Evolutionary conservation across 2,113 vertebrate species (phyloP).

Genomic region (human (Homo sapiens)): DNA sequence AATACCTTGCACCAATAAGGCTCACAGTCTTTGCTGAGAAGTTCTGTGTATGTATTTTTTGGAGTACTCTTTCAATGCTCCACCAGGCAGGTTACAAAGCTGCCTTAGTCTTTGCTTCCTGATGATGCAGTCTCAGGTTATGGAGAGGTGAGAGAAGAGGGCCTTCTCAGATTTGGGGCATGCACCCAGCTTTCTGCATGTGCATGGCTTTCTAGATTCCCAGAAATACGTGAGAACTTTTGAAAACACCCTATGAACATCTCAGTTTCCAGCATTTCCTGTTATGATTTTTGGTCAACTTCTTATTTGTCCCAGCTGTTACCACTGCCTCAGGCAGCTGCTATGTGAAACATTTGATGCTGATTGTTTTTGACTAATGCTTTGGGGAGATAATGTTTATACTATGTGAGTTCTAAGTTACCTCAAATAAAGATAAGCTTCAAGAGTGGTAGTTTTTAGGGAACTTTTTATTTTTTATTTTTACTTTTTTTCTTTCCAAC

Average conservation of each 20-base stretch:
- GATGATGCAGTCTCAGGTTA: background rate
- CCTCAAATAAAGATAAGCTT: background rate
- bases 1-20: background rate
- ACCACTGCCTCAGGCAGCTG: background rate
- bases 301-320: background rate
- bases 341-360: slow-evolving; percentile 18
- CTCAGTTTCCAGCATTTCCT: background rate
- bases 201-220: background rate
- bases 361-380: slow-evolving; percentile 27
- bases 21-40: background rate
- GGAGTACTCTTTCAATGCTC: background rate
- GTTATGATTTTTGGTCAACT: background rate
- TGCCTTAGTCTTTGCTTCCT: background rate
- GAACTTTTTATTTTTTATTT: background rate
- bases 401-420: background rate
- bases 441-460: background rate
- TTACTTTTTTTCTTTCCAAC: too few species aligned
- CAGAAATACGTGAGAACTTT: background rate
- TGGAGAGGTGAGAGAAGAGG: background rate
- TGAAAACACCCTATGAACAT: background rate
- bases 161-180: background rate
- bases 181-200: background rate
- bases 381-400: background rate
- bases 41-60: background rate
- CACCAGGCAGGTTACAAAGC: background rate